Conservation (phyloP, 2,888 invertebrate species). For the Pinctada fucata region DNA sequence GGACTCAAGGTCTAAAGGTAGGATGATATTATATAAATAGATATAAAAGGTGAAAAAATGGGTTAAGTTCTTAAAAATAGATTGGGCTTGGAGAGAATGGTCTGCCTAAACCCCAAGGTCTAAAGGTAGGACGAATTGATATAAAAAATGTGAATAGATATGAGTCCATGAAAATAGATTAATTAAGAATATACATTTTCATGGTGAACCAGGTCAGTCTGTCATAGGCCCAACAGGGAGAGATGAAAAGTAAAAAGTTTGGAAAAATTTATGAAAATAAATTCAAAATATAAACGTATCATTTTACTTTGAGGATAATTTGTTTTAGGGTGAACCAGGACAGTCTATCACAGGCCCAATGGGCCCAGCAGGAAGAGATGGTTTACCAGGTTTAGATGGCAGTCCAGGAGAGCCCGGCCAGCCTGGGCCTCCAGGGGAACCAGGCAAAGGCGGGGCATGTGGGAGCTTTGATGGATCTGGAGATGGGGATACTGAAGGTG, state of each 20-base stretch:
- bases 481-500: slow-evolving; percentile 11
- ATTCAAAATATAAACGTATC: too few relatives aligned
- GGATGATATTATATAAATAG: background rate
- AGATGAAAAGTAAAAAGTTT: too few relatives aligned
- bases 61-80: background rate
- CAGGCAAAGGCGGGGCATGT: slow-evolving; percentile 19
- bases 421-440: slow-evolving; percentile 33
- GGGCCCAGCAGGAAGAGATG: slow-evolving; percentile 28
- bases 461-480: slow-evolving; percentile 14
- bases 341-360: slow-evolving; percentile 27
- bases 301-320: too few relatives aligned
- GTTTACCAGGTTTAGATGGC: slow-evolving; percentile 21
- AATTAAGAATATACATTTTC: too few relatives aligned
- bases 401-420: slow-evolving; percentile 22
- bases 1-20: slow-evolving; percentile 24
- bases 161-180: too few relatives aligned
- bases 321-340: slow-evolving; percentile 39
- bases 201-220: too few relatives aligned
- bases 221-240: too few relatives aligned
- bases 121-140: too few relatives aligned
- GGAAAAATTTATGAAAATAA: too few relatives aligned
- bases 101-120: too few relatives aligned
- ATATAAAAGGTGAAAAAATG: background rate
- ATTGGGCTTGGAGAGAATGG: too few relatives aligned
- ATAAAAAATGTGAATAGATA: too few relatives aligned